Conservation (phyloP, 2,888 invertebrate species). For the Zygothrica quintamaculata region DNA sequence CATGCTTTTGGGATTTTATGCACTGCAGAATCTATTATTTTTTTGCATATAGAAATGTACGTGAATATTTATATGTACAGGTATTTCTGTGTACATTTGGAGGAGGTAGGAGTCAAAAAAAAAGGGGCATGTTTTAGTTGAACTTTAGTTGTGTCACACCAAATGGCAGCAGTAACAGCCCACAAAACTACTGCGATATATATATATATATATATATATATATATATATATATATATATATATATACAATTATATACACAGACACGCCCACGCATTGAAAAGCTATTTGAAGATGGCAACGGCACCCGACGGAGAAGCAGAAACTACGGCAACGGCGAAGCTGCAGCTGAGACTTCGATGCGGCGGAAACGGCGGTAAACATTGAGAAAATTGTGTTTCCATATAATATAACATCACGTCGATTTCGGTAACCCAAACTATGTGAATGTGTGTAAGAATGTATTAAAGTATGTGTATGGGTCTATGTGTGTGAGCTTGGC, state of each 20-base stretch:
- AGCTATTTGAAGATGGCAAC: conserved; percentile 61
- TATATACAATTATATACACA: conserved; percentile 28
- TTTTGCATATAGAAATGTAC: conserved; percentile 22
- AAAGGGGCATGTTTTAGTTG: conserved; percentile 54
- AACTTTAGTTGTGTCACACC: conserved; percentile 68
- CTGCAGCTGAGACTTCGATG: conserved; percentile 37
- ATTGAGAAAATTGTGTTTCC: conserved; percentile 79
- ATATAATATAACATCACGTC: conserved; percentile 80
- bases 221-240: conserved; percentile 31
- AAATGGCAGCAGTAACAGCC: conserved; percentile 77
- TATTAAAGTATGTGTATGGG: conserved; percentile 33
- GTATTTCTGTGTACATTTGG: conserved; percentile 25
- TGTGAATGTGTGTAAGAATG: conserved; percentile 32
- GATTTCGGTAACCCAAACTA: conserved; percentile 78
- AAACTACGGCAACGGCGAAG: conserved; percentile 14
- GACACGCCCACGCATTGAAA: conserved; percentile 72
- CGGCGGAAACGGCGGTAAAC: conserved; percentile 53
- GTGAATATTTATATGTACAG: neutral
- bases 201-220: conserved; percentile 29
- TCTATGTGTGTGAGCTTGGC: conserved; percentile 42
- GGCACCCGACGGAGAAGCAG: conserved; percentile 45
- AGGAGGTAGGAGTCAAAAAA: conserved; percentile 22
- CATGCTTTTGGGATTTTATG: conserved; percentile 24
- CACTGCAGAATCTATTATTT: conserved; percentile 20
- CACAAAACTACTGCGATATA: conserved; percentile 71